A percentile compares a stretch with the other conserved stretches of the same genome.
phyloP scores from a whole-genome alignment of 2,797 vertebrate species.

The Cheirogaleus major region DNA sequence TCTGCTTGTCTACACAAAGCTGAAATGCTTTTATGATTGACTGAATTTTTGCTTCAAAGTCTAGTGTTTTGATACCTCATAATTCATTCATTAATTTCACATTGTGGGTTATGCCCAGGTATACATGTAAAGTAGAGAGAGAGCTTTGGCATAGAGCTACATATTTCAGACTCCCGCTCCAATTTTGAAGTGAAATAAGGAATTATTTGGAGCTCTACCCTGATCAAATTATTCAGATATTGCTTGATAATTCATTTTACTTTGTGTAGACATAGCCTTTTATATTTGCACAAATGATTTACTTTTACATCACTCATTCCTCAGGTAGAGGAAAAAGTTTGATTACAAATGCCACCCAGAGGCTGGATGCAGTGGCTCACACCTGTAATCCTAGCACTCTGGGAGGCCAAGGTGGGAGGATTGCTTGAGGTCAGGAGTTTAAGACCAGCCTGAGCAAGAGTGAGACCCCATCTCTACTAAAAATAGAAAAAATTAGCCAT shows the following conservation, averaged over 20 bases:
- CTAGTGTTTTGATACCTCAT: neutral
- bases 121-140: neutral
- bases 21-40: slow-evolving; percentile 6
- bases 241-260: slow-evolving; percentile 1
- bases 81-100: neutral
- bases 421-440: too few species aligned
- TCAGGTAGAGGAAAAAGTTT: neutral
- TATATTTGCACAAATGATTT: slow-evolving; percentile 42
- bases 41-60: neutral
- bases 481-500: too few species aligned
- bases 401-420: too few species aligned
- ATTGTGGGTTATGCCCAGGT: neutral
- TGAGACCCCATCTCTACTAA: too few species aligned
- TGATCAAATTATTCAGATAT: neutral
- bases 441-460: too few species aligned
- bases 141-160: neutral
- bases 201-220: neutral
- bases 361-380: too few species aligned
- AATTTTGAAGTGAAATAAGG: slow-evolving; percentile 3
- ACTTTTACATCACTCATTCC: slow-evolving; percentile 46
- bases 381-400: too few species aligned
- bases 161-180: rapidly evolving
- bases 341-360: neutral
- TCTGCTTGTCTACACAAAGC: neutral
- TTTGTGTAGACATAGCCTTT: slow-evolving; percentile 2